These are phyloP conservation scores for Poeciliopsis turrubarensis DNA, from an alignment of 2,113 vertebrate species.

Conservation along the genomic window DNA sequence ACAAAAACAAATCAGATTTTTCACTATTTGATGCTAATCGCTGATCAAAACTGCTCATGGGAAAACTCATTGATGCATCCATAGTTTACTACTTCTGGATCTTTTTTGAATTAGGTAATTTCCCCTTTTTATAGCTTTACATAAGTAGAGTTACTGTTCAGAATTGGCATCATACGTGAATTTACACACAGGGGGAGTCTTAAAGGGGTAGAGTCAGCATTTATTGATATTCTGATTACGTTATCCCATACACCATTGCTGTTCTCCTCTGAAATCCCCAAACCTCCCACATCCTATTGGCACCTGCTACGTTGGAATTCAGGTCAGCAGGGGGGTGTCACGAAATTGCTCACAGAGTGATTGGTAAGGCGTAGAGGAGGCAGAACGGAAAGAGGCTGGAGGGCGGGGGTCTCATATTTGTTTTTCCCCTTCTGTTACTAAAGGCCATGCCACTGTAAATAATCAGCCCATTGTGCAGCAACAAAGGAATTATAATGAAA, in stretches of 20 bases:
- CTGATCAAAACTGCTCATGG: neutral
- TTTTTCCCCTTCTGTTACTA: slow-evolving; percentile 50
- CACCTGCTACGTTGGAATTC: slow-evolving; percentile 68
- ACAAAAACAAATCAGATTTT: neutral
- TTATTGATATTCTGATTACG: slow-evolving; percentile 39
- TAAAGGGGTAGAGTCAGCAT: slow-evolving; percentile 32
- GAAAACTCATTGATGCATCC: neutral
- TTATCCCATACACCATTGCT: slow-evolving; percentile 34
- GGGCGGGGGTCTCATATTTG: slow-evolving; percentile 30
- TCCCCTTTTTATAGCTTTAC: neutral
- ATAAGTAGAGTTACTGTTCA: neutral
- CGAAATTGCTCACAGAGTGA: slow-evolving; percentile 50
- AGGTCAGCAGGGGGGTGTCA: slow-evolving; percentile 73
- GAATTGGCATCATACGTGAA: slow-evolving; percentile 1
- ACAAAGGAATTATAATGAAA: slow-evolving; percentile 74
- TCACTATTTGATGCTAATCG: neutral
- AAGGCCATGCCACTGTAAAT: slow-evolving; percentile 56
- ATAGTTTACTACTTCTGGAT: neutral
- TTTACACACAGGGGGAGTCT: neutral
- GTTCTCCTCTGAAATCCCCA: slow-evolving; percentile 25
- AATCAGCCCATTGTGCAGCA: slow-evolving; percentile 61
- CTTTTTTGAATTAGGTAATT: neutral
- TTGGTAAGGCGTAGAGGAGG: slow-evolving; percentile 47
- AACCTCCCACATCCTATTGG: slow-evolving; percentile 66
- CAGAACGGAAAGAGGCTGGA: neutral